phyloP scores from a whole-genome alignment of 2,888 invertebrate species.

The Eupithecia dodoneata region DNA sequence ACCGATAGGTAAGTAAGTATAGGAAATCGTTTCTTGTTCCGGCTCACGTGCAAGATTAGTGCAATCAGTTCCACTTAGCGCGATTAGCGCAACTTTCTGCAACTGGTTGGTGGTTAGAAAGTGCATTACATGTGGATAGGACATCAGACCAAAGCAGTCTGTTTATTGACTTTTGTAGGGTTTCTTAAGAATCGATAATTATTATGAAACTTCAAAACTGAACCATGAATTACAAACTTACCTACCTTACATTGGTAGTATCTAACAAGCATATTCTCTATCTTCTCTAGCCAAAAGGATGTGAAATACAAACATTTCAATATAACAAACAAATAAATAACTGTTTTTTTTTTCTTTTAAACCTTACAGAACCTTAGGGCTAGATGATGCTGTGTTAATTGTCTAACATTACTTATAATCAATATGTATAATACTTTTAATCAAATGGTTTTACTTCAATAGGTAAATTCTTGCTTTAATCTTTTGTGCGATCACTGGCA shows the following conservation, averaged over 20 bases:
- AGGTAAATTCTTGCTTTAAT: too few species aligned
- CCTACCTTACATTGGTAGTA: neutral
- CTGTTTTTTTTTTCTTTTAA: too few species aligned
- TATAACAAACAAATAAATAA: too few species aligned
- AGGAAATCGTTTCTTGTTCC: neutral
- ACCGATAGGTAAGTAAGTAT: neutral
- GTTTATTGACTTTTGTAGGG: too few species aligned
- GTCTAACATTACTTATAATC: too few species aligned
- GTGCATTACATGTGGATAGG: conserved; percentile 3
- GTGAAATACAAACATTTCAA: neutral
- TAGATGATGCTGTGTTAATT: too few species aligned
- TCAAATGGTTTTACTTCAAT: too few species aligned
- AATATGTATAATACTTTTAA: too few species aligned
- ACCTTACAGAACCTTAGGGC: too few species aligned
- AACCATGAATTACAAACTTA: neutral
- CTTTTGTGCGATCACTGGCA: too few species aligned
- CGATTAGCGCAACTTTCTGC: conserved; percentile 6
- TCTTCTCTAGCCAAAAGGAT: neutral
- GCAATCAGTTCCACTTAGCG: conserved; percentile 7
- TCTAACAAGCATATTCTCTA: neutral
- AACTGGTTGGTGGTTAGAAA: conserved; percentile 1
- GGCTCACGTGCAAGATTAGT: conserved; percentile 1
- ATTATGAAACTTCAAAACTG: too few species aligned
- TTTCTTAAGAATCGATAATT: too few species aligned
- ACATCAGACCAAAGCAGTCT: neutral